These are phyloP conservation scores for Turdus rufiventris DNA, from an alignment of 2,113 vertebrate genomes.

Conservation along the genomic window DNA sequence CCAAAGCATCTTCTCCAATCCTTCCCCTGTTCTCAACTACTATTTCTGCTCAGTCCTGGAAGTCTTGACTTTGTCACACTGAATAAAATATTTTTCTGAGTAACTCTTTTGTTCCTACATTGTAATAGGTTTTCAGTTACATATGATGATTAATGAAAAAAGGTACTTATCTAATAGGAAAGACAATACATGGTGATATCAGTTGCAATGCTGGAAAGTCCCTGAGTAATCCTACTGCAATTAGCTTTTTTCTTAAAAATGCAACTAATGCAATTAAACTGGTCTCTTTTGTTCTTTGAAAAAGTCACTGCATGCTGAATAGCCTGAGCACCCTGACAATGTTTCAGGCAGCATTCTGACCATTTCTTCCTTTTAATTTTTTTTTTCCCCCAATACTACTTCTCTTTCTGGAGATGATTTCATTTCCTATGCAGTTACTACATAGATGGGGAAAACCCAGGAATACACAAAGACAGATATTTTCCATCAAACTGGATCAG, in stretches of 20 bases:
- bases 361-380: neutral
- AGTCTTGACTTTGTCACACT: neutral
- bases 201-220: constrained; percentile 36
- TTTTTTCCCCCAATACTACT: neutral
- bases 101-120: neutral
- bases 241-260: neutral
- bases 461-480: neutral
- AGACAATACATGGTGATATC: neutral
- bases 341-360: neutral
- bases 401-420: constrained; percentile 27
- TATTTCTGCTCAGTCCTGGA: neutral
- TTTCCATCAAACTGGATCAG: neutral
- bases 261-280: neutral
- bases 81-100: neutral
- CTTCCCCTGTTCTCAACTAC: neutral
- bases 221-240: neutral
- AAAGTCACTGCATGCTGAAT: neutral
- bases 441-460: neutral
- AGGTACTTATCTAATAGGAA: neutral
- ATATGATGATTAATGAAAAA: neutral
- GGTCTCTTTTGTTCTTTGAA: neutral
- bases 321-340: neutral
- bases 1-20: neutral
- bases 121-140: neutral
- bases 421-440: constrained; percentile 6